Conservation (phyloP, 2,113 vertebrate genomes). For the Corythornis cristatus region DNA sequence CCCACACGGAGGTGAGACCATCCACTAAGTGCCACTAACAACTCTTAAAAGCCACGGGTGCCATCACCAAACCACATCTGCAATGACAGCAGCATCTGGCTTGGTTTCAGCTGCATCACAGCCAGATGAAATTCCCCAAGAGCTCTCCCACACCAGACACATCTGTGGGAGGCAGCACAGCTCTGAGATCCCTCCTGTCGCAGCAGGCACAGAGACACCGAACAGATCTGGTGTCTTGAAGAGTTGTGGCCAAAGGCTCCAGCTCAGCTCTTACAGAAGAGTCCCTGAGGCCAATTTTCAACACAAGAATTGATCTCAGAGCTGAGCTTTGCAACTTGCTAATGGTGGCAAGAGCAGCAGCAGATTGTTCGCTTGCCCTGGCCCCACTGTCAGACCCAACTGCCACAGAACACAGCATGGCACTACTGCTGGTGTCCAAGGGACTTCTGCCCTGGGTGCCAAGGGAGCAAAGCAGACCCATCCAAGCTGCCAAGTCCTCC, state of each 20-base stretch:
- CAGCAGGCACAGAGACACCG: background rate
- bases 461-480: fast-evolving
- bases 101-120: background rate
- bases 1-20: background rate
- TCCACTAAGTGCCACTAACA: background rate
- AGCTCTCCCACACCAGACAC: background rate
- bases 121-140: background rate
- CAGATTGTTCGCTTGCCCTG: background rate
- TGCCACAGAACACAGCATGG: background rate
- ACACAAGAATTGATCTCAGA: background rate
- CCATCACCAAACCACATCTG: background rate
- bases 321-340: background rate
- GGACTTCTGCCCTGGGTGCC: background rate
- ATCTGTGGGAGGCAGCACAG: fast-evolving
- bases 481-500: background rate
- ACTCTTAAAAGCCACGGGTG: background rate
- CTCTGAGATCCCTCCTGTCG: background rate
- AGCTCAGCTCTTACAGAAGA: background rate
- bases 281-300: background rate
- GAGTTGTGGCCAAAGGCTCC: background rate
- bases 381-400: background rate
- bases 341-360: fast-evolving
- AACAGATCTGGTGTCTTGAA: background rate
- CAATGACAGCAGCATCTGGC: background rate
- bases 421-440: background rate